Evolutionary conservation across 2,888 invertebrate genomes (phyloP).

Genomic region (Chouioia cunea): DNA sequence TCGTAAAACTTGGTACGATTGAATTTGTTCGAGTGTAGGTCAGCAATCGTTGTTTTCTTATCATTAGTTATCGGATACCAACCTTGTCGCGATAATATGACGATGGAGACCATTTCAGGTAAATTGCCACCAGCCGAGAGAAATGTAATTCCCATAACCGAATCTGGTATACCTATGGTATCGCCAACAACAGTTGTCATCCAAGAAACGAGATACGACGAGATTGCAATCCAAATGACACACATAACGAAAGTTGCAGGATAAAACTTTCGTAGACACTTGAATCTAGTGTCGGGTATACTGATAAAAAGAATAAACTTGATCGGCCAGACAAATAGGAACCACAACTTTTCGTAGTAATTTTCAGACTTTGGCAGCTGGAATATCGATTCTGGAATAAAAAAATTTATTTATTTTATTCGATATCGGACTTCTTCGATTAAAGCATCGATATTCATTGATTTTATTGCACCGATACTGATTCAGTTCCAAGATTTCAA

Average conservation of each 20-base stretch:
- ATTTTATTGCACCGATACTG: no score
- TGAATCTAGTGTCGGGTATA: constrained; percentile 77
- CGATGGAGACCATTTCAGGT: constrained; percentile 86
- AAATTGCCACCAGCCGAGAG: constrained; percentile 91
- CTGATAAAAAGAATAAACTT: constrained; percentile 75
- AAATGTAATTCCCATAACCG: constrained; percentile 92
- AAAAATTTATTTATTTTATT: neutral
- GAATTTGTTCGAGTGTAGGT: neutral
- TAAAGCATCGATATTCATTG: constrained; percentile 1
- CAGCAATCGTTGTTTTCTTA: constrained; percentile 11
- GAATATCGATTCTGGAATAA: constrained; percentile 58
- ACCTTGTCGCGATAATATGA: constrained; percentile 90
- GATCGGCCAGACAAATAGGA: constrained; percentile 81
- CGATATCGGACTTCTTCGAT: neutral
- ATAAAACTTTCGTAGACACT: constrained; percentile 74
- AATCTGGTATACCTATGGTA: constrained; percentile 85
- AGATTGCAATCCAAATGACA: constrained; percentile 85
- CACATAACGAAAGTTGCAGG: constrained; percentile 88
- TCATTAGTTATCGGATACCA: constrained; percentile 51
- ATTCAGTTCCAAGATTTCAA: no score
- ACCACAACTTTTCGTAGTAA: constrained; percentile 71
- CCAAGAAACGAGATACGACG: constrained; percentile 92
- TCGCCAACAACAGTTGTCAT: constrained; percentile 89
- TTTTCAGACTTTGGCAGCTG: constrained; percentile 51
- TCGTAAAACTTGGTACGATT: neutral